These are phyloP conservation scores for Sigmodon hispidus DNA, from an alignment of 2,113 vertebrate genomes.

Conservation along the genomic window DNA sequence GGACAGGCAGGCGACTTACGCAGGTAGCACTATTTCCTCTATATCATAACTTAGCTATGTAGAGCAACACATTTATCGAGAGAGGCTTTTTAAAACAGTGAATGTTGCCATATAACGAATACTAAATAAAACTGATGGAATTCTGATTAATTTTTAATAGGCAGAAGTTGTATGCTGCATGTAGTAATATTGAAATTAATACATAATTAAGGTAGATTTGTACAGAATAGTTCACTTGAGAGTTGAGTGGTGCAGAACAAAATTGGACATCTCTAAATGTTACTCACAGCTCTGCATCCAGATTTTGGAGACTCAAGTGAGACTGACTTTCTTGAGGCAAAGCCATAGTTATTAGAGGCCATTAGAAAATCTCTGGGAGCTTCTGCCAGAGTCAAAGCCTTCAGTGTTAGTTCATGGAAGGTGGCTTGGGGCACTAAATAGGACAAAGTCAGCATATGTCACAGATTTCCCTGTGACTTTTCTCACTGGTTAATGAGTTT, in stretches of 20 bases:
- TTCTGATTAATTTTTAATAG: conserved; percentile 80
- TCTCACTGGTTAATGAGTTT: conserved; percentile 30
- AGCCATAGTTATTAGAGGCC: not conserved
- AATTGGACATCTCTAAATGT: conserved; percentile 53
- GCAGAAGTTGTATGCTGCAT: conserved; percentile 65
- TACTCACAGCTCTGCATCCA: not conserved
- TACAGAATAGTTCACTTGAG: conserved; percentile 77
- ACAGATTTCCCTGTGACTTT: not conserved
- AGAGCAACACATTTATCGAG: conserved; percentile 50
- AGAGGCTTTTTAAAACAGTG: conserved; percentile 51
- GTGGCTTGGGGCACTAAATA: not conserved
- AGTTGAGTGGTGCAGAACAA: conserved; percentile 61
- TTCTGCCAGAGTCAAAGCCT: not conserved
- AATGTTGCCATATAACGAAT: conserved; percentile 57
- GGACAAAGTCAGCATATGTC: not conserved
- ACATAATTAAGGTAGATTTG: conserved; percentile 77
- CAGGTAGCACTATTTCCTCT: conserved; percentile 62
- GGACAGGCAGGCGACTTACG: not conserved
- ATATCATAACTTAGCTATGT: conserved; percentile 57
- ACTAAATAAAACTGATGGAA: conserved; percentile 73
- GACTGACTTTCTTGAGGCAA: conserved; percentile 33
- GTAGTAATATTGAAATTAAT: conserved; percentile 80
- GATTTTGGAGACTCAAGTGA: conserved; percentile 36
- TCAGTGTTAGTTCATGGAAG: not conserved
- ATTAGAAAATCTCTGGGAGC: not conserved